These are phyloP conservation scores for Xiphorhynchus elegans DNA, from an alignment of 2,113 vertebrate genomes.

Conservation along the genomic window DNA sequence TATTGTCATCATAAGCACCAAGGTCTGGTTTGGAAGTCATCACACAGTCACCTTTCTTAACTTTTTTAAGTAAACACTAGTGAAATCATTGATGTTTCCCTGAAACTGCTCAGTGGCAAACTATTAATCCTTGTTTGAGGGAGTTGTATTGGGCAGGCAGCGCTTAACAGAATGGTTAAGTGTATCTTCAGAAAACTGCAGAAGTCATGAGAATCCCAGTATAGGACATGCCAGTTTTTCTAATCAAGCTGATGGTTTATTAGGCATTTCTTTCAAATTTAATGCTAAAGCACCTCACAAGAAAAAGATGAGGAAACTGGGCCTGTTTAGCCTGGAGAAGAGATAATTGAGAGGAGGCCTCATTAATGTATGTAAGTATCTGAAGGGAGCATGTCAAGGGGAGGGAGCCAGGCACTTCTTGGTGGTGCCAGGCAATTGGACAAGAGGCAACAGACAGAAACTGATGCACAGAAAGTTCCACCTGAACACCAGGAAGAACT, in stretches of 20 bases:
- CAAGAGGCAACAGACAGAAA: background rate
- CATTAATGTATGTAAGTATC: background rate
- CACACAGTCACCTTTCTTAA: background rate
- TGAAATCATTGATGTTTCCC: background rate
- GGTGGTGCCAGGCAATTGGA: background rate
- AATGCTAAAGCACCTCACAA: background rate
- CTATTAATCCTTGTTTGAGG: background rate
- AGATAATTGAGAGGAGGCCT: background rate
- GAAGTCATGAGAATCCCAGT: background rate
- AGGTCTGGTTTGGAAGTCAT: background rate
- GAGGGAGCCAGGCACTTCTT: background rate
- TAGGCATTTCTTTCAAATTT: background rate
- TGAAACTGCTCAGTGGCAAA: background rate
- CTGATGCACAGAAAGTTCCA: background rate
- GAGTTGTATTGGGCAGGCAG: background rate
- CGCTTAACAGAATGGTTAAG: accelerated
- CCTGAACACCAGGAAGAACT: background rate
- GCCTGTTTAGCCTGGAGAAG: background rate
- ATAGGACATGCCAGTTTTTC: background rate
- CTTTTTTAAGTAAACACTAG: background rate
- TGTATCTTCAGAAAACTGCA: background rate
- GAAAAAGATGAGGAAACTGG: background rate
- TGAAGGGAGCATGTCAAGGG: background rate
- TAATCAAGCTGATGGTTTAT: background rate
- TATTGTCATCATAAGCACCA: background rate